These are phyloP conservation scores for Holocentrus rufus DNA, from an alignment of 2,797 vertebrate genomes.

Conservation along the genomic window DNA sequence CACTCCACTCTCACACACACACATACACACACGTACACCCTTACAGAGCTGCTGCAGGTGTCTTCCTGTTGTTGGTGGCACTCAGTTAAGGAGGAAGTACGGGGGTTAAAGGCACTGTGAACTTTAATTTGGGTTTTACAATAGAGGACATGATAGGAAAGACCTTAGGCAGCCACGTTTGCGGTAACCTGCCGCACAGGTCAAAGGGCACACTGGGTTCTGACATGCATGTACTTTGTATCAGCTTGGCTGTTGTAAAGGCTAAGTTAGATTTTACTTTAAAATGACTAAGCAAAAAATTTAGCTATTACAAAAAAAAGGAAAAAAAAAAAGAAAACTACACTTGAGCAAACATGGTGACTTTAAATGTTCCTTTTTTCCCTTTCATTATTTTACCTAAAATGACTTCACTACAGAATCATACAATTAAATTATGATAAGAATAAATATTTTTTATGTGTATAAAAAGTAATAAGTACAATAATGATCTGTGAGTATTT, in stretches of 20 bases:
- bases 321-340: not conserved
- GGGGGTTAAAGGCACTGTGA: constrained; percentile 37
- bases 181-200: constrained; percentile 26
- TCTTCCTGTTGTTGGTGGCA: constrained; percentile 70
- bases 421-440: not conserved
- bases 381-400: not conserved
- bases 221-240: not conserved
- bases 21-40: constrained; percentile 30
- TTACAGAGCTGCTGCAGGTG: constrained; percentile 74
- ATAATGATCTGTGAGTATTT: not conserved
- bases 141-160: constrained; percentile 29
- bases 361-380: no score
- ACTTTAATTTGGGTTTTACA: constrained; percentile 36
- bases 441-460: not conserved
- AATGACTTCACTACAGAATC: not conserved
- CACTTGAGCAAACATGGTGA: not conserved
- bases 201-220: constrained; percentile 32
- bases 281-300: not conserved
- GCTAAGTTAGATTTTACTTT: no score
- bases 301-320: not conserved
- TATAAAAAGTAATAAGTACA: not conserved
- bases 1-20: not conserved
- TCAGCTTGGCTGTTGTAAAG: not conserved
- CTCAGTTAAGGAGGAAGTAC: constrained; percentile 41
- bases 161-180: constrained; percentile 19